Evolutionary conservation across 2,888 invertebrate species (phyloP), one percentile per base, ranked within the genome.

Genomic region (Drosophila antonietae): DNA sequence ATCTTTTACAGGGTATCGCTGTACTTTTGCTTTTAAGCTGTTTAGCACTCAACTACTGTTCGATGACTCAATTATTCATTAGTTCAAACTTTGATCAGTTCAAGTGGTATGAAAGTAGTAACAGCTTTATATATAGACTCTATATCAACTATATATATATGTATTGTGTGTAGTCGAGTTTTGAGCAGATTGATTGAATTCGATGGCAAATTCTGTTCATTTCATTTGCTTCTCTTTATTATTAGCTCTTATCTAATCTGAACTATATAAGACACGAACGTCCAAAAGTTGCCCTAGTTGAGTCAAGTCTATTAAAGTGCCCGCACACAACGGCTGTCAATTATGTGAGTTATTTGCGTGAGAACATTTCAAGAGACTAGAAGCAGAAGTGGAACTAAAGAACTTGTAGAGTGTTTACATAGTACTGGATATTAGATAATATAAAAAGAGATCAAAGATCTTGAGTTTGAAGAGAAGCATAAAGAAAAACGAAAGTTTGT

Each of bases 401-500:
- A 28, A 9, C 12, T 23, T 20, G 12, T 53, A 31, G n/a, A 10
- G 15, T 35, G 28, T 28, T 3, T 2, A 28, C 28, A 52, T 23
- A 63, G n/a, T n/a, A 15, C 39, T 39, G 73, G 59, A 59, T 62
- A 47, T 55, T 8, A 23, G 73, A 44, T 60, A 60, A 73, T 44
- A 59, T 9, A 3, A 51, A 7, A 18, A 8, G 14, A 53, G 49
- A 52, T 75, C 53, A 75, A 68, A 68, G 43, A 46, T 58, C 47
- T 47, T 35, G 7, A 28, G 35, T 23, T 28, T 39, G 5, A 14
- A 35, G 33, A 6, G 28, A 28, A 28, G 4, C 23, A 18, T 23
- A 31, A n/a, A 60, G 23, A 23, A 15, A 74, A 78, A 62, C 49
- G 77, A 77, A 77, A 78, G 81, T 64, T 68, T 65, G 33, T 59